phyloP scores from a whole-genome alignment of 1,140 invertebrate species.

The Zaprionus tsacasi region DNA sequence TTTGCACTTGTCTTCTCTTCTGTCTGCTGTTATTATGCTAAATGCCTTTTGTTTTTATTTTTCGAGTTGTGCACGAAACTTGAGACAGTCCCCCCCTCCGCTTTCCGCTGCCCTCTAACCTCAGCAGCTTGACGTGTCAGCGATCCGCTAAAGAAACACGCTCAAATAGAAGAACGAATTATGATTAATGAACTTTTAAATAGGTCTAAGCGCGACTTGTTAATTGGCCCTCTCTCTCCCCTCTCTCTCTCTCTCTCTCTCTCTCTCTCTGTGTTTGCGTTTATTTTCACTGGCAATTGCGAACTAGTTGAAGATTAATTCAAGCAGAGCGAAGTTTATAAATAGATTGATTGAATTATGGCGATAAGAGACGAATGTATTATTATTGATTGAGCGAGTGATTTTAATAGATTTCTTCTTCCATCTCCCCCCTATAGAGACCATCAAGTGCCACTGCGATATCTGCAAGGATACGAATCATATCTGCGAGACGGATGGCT shows the following conservation, averaged over 20 bases:
- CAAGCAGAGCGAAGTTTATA: neutral
- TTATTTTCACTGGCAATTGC: neutral
- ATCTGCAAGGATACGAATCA: conserved; percentile 90
- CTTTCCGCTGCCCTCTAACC: neutral
- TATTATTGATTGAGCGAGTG: neutral
- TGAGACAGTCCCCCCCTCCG: conserved; percentile 7
- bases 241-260: no score
- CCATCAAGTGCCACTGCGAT: conserved; percentile 90
- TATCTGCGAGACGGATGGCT: conserved; percentile 94
- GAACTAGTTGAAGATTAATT: neutral
- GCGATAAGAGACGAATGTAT: neutral
- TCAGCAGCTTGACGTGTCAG: conserved; percentile 4
- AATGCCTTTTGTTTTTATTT: conserved; percentile 72
- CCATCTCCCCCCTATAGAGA: conserved; percentile 83
- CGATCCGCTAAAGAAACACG: conserved; percentile 30
- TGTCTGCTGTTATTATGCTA: conserved; percentile 68
- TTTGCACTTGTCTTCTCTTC: conserved; percentile 75
- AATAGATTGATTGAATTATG: conserved; percentile 3
- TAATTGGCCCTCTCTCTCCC: conserved; percentile 25
- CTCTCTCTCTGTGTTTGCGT: neutral
- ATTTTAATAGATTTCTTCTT: neutral
- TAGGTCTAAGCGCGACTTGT: conserved; percentile 17
- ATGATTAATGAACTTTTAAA: conserved; percentile 51
- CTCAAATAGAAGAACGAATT: conserved; percentile 32
- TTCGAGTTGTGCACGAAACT: conserved; percentile 28